Base-by-base conservation (phyloP, 2,797 vertebrate genomes). In the Chiloscyllium punctatum region DNA sequence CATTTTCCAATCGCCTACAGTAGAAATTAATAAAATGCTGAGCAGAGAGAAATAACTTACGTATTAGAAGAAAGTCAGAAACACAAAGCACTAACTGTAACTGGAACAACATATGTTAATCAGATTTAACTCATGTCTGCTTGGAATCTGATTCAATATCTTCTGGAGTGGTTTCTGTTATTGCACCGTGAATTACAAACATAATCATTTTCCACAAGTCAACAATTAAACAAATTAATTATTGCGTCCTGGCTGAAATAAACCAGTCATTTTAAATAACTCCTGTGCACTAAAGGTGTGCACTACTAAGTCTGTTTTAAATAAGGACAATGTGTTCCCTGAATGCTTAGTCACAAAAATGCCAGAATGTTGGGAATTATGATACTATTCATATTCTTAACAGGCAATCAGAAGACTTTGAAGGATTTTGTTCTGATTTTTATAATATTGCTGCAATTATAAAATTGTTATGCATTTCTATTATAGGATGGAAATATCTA, bases 161-260 rank as follows among this genome's bases (percentile, higher is more conserved):
- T 15, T 13, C 87, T 68, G 1, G 33, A 68, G 62, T 92, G 57
- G 33, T 37, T 92, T 37, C n/a, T 92, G 90, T 16, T n/a, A n/a
- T 68, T 68, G 57, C 66, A 66, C 33, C 23, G 33, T 66, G 23
- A 68, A 92, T 92, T 92, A 21, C 62, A 92, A 11, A 3, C 25
- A 68, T 37, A 91, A 91, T 91, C 57, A 68, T 68, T 68, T 92
- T 37, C 18, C 16, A 66, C 15, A 92, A 66, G 37, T 92, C 33
- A 92, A 68, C 37, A 68, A 37, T 92, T 23, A 68, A 92, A 68
- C 62, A 92, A 92, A 92, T 92, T 33, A 92, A 68, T 92, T 92
- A 62, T 68, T 66, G 8, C 90, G 66, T 2, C 18, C n/a, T 92
- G 62, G 37, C n/a, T 92, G 37, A 92, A 92, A 68, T 92, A 92